Evolutionary conservation across 2,888 invertebrate genomes (phyloP).

Genomic region (Oscheius sp.): DNA sequence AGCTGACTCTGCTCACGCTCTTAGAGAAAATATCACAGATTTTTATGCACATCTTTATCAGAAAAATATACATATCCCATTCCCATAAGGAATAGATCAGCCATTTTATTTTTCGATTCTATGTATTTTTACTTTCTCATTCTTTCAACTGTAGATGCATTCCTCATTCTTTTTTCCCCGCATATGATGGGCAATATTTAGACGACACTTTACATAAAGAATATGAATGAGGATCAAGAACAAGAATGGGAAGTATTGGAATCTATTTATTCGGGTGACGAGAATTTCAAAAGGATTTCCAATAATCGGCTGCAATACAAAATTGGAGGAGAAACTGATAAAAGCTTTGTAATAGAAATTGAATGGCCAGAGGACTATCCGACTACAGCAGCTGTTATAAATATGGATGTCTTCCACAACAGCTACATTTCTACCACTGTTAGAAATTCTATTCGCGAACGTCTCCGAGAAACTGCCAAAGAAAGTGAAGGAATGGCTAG

Average conservation of each 20-base stretch:
- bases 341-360: constrained; percentile 23
- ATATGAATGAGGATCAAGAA: constrained; percentile 29
- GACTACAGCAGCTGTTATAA: not conserved
- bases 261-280: constrained; percentile 23
- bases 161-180: no score
- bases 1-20: no score
- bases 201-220: no score
- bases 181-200: no score
- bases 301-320: constrained; percentile 19
- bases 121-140: no score
- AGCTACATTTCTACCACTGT: constrained; percentile 13
- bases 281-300: constrained; percentile 26
- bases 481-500: constrained; percentile 33
- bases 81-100: no score
- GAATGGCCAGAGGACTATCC: constrained; percentile 31
- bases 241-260: constrained; percentile 32
- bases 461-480: constrained; percentile 1
- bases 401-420: constrained; percentile 34
- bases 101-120: no score
- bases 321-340: constrained; percentile 19
- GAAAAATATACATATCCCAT: no score
- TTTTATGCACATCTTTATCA: no score
- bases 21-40: no score
- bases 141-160: no score
- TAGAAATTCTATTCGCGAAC: constrained; percentile 1